Conservation (phyloP, 2,888 invertebrate genomes). For the Itoplectis maculator region DNA sequence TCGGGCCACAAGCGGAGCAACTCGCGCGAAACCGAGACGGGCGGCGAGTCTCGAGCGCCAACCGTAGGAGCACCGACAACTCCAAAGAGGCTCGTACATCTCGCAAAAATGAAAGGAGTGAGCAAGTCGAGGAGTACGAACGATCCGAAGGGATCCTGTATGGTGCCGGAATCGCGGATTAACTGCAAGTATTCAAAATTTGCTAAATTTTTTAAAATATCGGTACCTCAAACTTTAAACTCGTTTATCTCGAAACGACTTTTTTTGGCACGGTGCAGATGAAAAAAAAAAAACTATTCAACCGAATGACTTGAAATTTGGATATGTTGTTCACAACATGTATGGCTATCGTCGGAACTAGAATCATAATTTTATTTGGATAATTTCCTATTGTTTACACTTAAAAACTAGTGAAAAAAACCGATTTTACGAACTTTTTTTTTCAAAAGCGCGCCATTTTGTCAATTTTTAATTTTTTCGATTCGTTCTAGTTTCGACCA, state of each 20-base stretch:
- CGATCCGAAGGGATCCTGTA: slow-evolving; percentile 38
- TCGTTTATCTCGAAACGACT: slow-evolving; percentile 50
- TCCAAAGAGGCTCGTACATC: slow-evolving; percentile 43
- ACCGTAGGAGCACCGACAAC: slow-evolving; percentile 28
- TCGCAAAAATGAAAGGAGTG: slow-evolving; percentile 6
- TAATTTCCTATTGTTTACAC: slow-evolving; percentile 39
- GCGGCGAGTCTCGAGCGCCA: slow-evolving; percentile 26
- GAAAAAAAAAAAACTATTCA: slow-evolving; percentile 49
- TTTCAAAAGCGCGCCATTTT: slow-evolving; percentile 44
- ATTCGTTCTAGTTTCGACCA: slow-evolving; percentile 12
- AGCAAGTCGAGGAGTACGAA: slow-evolving; percentile 32
- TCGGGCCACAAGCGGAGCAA: slow-evolving; percentile 40
- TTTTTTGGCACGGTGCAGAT: slow-evolving; percentile 40
- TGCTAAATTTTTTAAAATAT: slow-evolving; percentile 46
- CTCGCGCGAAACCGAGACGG: slow-evolving; percentile 31
- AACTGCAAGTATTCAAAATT: slow-evolving; percentile 45
- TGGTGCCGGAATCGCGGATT: slow-evolving; percentile 60
- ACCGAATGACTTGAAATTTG: slow-evolving; percentile 51
- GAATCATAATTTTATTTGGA: slow-evolving; percentile 42
- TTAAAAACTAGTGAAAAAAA: slow-evolving; percentile 36
- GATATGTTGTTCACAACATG: slow-evolving; percentile 50
- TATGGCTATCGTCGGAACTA: slow-evolving; percentile 51
- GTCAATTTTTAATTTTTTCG: slow-evolving; percentile 31
- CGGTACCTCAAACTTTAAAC: slow-evolving; percentile 51
- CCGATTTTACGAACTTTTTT: slow-evolving; percentile 45